Base-by-base conservation (phyloP, 2,113 vertebrate species). In the Rhynchopsitta pachyrhyncha region DNA sequence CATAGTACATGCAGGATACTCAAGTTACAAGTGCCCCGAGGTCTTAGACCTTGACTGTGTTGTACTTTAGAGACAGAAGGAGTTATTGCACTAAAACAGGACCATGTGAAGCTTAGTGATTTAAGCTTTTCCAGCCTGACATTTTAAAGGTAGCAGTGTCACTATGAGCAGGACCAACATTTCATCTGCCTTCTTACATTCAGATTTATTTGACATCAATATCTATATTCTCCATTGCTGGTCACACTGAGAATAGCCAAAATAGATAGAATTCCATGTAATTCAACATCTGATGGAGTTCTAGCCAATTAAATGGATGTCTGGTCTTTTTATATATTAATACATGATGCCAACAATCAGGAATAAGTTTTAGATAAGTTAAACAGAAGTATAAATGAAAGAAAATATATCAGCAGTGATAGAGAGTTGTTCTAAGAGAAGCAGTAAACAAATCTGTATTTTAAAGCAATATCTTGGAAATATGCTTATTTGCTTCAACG, bases 1-100 rank as follows among this genome's bases (percentile, higher is more conserved):
- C 42, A 39, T 67, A 85, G 88, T 86, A 94, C 82, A 82, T 66
- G 23, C 66, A 89, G 80, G 70, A 94, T 85, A 92, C 86, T 97
- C 92, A 88, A 81, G 44, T 96, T 97, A 95, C 92, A 94, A 89
- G 75, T 63, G 82, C 93, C 89, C 44, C 57, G 73, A 92, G 94
- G 59, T 91, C 64, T 90, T 75, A 77, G 55, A 82, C 91, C 77
- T 95, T 89, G 64, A 89, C 77, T 66, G 52, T 89, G 71, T 90
- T 1, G 0, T 75, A 92, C 49, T 92, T 96, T 10, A 60, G 67
- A 88, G 52, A 73, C 80, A 57, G 85, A 47, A 76, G 70, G 33
- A 92, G 55, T 87, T 91, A 87, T 35, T 82, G 18, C 37, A 63
- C 70, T 81, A 70, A 87, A 96, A 94, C 39, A 55, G 41, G 70